Percentiles rank a stretch among this genome's conserved stretches.
phyloP scores from a whole-genome alignment of 2,113 vertebrate species.

The Poeciliopsis prolifica region DNA sequence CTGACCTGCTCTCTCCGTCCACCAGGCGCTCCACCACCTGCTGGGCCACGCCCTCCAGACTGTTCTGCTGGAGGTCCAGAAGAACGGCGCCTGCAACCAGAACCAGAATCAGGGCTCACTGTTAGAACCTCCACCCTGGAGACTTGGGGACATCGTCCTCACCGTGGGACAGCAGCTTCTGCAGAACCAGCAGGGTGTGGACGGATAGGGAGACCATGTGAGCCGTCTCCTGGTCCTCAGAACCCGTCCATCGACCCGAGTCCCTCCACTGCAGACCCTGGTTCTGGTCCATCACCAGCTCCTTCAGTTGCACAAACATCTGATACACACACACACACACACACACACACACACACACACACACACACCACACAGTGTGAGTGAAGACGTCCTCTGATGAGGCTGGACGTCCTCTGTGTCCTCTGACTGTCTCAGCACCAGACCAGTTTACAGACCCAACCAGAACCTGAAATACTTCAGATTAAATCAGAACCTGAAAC shows the following conservation, averaged over 20 bases:
- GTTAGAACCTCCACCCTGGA: too few species aligned
- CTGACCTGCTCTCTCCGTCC: conserved; percentile 92
- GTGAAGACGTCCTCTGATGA: too few species aligned
- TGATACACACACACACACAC: conserved; percentile 37
- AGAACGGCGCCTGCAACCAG: conserved; percentile 84
- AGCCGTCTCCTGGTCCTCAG: conserved; percentile 91
- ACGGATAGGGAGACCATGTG: conserved; percentile 90
- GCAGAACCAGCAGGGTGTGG: conserved; percentile 90
- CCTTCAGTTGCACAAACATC: conserved; percentile 95
- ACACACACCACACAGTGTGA: neutral
- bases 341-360: neutral
- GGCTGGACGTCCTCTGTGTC: too few species aligned
- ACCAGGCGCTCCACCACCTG: conserved; percentile 97
- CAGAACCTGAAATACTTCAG: neutral
- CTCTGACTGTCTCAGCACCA: too few species aligned
- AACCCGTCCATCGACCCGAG: conserved; percentile 93
- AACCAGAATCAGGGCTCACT: too few species aligned
- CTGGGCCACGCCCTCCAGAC: conserved; percentile 89
- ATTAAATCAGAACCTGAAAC: neutral
- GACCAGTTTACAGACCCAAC: neutral
- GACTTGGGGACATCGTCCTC: conserved; percentile 5
- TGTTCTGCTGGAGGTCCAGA: conserved; percentile 91
- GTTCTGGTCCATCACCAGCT: conserved; percentile 90
- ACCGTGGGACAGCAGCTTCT: conserved; percentile 88
- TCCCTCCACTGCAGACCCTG: conserved; percentile 95